These are phyloP conservation scores for Bicyclus anynana DNA, from an alignment of 1,140 invertebrate species.

Conservation along the genomic window DNA sequence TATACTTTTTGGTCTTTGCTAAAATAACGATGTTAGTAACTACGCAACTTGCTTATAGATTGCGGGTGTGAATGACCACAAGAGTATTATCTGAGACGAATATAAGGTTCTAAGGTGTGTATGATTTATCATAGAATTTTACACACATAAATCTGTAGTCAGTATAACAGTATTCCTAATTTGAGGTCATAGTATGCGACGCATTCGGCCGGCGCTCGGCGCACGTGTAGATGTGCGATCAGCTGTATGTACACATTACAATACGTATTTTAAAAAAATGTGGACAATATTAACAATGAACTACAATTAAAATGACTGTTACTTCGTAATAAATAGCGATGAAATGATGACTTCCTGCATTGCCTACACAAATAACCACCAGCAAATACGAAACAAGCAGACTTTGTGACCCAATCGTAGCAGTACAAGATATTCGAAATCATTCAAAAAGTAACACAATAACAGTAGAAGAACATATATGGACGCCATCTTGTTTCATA, in stretches of 20 bases:
- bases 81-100: too few species aligned
- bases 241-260: neutral
- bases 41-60: too few species aligned
- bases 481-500: neutral
- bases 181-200: too few species aligned
- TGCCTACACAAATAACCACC: neutral
- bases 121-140: too few species aligned
- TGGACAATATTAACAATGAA: neutral
- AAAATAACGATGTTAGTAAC: too few species aligned
- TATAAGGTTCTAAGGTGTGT: too few species aligned
- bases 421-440: neutral
- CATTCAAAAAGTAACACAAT: neutral
- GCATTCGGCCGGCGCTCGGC: neutral
- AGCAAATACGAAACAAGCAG: neutral
- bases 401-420: neutral
- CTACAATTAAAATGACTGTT: constrained; percentile 1
- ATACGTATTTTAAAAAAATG: constrained; percentile 1
- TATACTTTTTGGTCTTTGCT: too few species aligned
- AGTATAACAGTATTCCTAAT: too few species aligned
- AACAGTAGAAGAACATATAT: too few species aligned
- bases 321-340: neutral
- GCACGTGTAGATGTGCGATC: neutral
- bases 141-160: too few species aligned
- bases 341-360: neutral
- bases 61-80: too few species aligned